These are phyloP conservation scores for Cynocephalus volans DNA, from an alignment of 2,113 vertebrate genomes.

Conservation along the genomic window DNA sequence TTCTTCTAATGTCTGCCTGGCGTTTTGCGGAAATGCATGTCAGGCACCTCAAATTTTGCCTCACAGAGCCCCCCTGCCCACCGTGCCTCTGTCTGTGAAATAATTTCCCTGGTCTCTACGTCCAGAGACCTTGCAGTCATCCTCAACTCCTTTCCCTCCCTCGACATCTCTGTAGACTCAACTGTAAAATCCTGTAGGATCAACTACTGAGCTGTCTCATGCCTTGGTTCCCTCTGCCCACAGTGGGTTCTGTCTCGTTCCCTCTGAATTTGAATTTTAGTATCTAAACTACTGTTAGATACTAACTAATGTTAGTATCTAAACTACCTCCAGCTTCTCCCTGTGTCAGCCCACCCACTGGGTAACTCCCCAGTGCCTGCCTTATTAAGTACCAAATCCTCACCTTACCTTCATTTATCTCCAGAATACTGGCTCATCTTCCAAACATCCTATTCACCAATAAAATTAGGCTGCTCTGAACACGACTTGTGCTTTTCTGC, in stretches of 20 bases:
- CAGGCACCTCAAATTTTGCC: neutral
- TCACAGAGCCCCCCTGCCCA: neutral
- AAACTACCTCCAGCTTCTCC: neutral
- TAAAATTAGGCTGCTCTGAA: neutral
- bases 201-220: too few species aligned
- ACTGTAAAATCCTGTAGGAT: neutral
- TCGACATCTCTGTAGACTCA: neutral
- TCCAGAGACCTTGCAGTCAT: neutral
- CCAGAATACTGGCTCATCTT: neutral
- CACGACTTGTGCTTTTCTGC: neutral
- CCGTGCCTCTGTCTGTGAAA: neutral
- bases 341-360: too few species aligned
- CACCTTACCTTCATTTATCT: neutral
- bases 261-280: neutral
- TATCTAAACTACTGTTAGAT: too few species aligned
- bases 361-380: neutral
- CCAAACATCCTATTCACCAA: neutral
- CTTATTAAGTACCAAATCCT: neutral
- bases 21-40: neutral
- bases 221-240: neutral
- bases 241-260: neutral
- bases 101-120: too few species aligned
- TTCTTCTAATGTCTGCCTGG: neutral
- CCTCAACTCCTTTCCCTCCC: neutral
- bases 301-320: neutral